phyloP scores from a whole-genome alignment of 2,797 vertebrate species.

The Heliangelus exortis region DNA sequence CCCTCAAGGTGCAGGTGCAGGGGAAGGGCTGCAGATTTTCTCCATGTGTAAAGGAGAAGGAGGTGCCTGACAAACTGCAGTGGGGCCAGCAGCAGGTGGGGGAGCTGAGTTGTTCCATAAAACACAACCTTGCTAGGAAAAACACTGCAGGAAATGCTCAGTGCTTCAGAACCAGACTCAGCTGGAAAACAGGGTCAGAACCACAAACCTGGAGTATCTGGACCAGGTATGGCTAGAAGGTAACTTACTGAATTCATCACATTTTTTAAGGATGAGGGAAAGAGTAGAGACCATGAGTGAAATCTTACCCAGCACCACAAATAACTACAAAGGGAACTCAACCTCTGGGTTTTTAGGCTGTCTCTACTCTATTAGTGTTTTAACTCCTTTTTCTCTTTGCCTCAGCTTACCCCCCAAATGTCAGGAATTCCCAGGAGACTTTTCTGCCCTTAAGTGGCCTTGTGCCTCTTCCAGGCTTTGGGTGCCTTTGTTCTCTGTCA shows the following conservation, averaged over 20 bases:
- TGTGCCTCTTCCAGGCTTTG: neutral
- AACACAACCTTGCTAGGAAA: neutral
- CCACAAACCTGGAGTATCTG: neutral
- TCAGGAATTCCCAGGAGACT: slow-evolving; percentile 6
- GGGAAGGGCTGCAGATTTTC: slow-evolving; percentile 33
- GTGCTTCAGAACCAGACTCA: neutral
- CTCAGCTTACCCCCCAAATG: neutral
- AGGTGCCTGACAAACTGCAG: slow-evolving; percentile 38
- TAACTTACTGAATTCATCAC: neutral
- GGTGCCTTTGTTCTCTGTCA: neutral
- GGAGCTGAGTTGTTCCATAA: slow-evolving; percentile 12
- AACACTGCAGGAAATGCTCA: neutral
- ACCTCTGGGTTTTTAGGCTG: neutral
- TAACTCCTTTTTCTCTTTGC: slow-evolving; percentile 16
- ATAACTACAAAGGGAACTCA: slow-evolving; percentile 40
- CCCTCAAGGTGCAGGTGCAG: slow-evolving; percentile 39
- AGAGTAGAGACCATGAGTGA: slow-evolving; percentile 56
- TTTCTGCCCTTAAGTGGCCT: neutral
- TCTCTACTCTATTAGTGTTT: neutral
- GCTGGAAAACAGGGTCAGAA: neutral
- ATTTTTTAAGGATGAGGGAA: slow-evolving; percentile 56
- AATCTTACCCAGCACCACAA: slow-evolving; percentile 52
- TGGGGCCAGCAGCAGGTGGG: neutral
- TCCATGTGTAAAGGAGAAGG: neutral
- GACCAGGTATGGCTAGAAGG: neutral